These are phyloP conservation scores for Brienomyrus longianalis DNA, from an alignment of 2,113 vertebrate genomes.

Conservation along the genomic window DNA sequence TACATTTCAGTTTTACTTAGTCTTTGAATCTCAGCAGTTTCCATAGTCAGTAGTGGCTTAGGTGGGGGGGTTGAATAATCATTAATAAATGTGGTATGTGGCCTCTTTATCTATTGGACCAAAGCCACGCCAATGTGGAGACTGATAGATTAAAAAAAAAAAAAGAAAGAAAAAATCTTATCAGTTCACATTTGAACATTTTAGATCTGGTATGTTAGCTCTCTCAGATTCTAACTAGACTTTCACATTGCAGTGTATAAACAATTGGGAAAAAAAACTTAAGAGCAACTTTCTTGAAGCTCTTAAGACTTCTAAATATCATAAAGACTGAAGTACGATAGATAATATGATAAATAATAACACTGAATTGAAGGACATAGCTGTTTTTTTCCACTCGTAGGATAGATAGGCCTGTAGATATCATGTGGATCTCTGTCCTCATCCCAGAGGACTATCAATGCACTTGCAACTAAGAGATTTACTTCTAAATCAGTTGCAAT, in stretches of 20 bases:
- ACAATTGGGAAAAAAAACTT: background rate
- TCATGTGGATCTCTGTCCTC: background rate
- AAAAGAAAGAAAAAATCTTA: slow-evolving; percentile 12
- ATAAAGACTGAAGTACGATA: background rate
- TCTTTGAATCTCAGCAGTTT: slow-evolving; percentile 16
- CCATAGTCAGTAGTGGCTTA: background rate
- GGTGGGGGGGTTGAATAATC: slow-evolving; percentile 37
- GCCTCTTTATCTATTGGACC: slow-evolving; percentile 39
- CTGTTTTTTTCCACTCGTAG: background rate
- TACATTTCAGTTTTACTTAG: slow-evolving; percentile 22
- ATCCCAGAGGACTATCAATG: background rate
- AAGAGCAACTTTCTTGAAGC: background rate
- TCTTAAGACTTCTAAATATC: background rate
- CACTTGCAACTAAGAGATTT: background rate
- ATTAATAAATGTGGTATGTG: slow-evolving; percentile 47
- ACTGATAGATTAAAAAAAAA: slow-evolving; percentile 23
- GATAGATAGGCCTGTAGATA: background rate
- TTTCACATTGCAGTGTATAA: background rate
- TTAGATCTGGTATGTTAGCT: slow-evolving; percentile 23
- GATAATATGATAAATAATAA: background rate
- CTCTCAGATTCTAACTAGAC: background rate
- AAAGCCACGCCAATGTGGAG: slow-evolving; percentile 29
- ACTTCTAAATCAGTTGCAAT: background rate
- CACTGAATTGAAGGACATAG: background rate
- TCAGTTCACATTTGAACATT: slow-evolving; percentile 29